These are phyloP conservation scores for Sesia apiformis DNA, from an alignment of 2,888 invertebrate species.

Conservation along the genomic window DNA sequence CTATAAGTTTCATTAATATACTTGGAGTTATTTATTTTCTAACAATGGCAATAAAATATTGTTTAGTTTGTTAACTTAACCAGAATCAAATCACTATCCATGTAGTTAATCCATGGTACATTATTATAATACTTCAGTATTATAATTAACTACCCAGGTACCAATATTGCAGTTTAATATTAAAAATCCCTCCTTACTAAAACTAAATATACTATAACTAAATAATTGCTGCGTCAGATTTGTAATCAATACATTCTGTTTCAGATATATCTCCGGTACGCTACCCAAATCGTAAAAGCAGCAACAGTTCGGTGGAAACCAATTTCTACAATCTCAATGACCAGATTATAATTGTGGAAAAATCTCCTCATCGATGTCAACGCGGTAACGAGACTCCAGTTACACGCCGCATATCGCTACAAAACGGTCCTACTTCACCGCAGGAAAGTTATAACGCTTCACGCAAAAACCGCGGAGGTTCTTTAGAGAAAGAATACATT, in stretches of 20 bases:
- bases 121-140: too few relatives aligned
- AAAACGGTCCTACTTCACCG: conserved; percentile 53
- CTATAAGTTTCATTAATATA: too few relatives aligned
- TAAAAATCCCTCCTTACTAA: too few relatives aligned
- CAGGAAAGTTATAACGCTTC: conserved; percentile 67
- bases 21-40: too few relatives aligned
- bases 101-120: too few relatives aligned
- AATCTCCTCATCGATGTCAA: conserved; percentile 66
- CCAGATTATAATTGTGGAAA: conserved; percentile 75
- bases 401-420: conserved; percentile 59
- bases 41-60: too few relatives aligned
- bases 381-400: conserved; percentile 48
- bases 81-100: too few relatives aligned
- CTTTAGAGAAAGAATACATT: conserved; percentile 74
- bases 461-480: conserved; percentile 62
- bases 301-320: conserved; percentile 77
- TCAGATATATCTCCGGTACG: conserved; percentile 79
- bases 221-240: neutral
- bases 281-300: conserved; percentile 77
- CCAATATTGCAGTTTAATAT: too few relatives aligned
- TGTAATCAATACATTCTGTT: conserved; percentile 14
- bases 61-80: too few relatives aligned
- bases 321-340: conserved; percentile 80
- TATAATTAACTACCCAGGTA: too few relatives aligned
- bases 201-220: too few relatives aligned